Evolutionary conservation across 2,797 vertebrate species (phyloP).

Genomic region (Melanotaenia trifasciata): DNA sequence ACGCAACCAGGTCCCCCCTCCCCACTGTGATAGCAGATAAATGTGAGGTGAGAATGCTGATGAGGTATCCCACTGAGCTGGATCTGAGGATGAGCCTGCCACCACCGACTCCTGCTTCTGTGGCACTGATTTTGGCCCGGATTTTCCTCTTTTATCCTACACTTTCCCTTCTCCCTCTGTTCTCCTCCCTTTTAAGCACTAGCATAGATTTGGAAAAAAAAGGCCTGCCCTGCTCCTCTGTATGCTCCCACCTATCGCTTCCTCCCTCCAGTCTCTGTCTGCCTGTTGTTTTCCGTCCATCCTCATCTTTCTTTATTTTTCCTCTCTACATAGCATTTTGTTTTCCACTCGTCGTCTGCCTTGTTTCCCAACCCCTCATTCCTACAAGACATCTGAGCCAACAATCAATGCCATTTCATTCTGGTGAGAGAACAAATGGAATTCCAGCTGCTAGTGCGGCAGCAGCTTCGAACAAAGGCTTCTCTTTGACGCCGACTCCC

Average conservation of each 20-base stretch:
- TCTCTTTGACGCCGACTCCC: slow-evolving; percentile 43
- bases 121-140: slow-evolving; percentile 47
- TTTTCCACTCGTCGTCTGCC: slow-evolving; percentile 11
- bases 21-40: slow-evolving; percentile 55
- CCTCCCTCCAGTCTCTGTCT: slow-evolving; percentile 19
- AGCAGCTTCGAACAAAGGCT: slow-evolving; percentile 65
- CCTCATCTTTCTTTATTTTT: slow-evolving; percentile 47
- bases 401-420: slow-evolving; percentile 85
- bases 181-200: slow-evolving; percentile 66
- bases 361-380: slow-evolving; percentile 51
- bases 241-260: slow-evolving; percentile 9
- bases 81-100: slow-evolving; percentile 67
- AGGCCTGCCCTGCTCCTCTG: slow-evolving; percentile 27
- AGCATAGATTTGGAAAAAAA: slow-evolving; percentile 54
- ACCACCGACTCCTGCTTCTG: slow-evolving; percentile 66
- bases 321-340: slow-evolving; percentile 26
- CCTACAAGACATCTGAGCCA: slow-evolving; percentile 77
- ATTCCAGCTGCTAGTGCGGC: slow-evolving; percentile 76
- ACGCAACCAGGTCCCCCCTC: slow-evolving; percentile 36
- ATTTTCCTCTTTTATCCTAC: slow-evolving; percentile 60
- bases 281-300: slow-evolving; percentile 41
- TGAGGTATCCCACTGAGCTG: slow-evolving; percentile 67
- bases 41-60: slow-evolving; percentile 71
- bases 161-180: slow-evolving; percentile 47
- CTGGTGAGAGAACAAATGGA: slow-evolving; percentile 77